Base-by-base conservation (phyloP, 2,113 vertebrate species). In the Equus przewalskii region DNA sequence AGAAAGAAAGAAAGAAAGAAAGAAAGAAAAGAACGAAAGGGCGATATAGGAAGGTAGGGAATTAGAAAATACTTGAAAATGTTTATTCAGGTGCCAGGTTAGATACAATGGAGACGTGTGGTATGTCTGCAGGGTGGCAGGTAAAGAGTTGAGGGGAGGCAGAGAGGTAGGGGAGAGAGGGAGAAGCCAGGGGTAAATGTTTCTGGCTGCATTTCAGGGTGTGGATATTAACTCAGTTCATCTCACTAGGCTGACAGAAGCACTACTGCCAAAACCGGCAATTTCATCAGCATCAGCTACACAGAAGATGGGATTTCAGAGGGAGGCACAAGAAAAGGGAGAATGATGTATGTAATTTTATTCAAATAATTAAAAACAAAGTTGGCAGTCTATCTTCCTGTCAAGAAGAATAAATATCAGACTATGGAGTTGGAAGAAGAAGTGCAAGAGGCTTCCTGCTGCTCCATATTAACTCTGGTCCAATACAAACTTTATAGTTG, bases 11-110 rank as follows among this genome's bases (percentile, higher is more conserved):
- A 78, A 73, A 92, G 41, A 81, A 46, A 41, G 41, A 81, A 33
- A 26, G 41, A 54, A 60, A 58, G 58, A 78, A 73, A 92, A 89
- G 41, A 70, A 82, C 62, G 60, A 10, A 82, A 30, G 56, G 96
- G 89, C 97, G 64, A 81, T 97, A 36, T 98, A 95, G 98, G 97
- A 97, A 98, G 92, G 97, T 96, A 84, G 97, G 97, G 98, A 98
- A 98, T 98, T 98, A 98, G 97, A 98, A 97, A 98, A 98, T 96
- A 98, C 96, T 98, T 97, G 98, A 97, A 97, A 96, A 79, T 98
- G 96, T 98, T 98, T 98, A 98, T 97, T 98, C 98, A 99, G 98
- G 98, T 99, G 98, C 97, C 98, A 98, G 96, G 95, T 95, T 98
- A 94, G 98, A 96, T 97, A 98, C 26, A 51, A 67, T 84, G 33